These are phyloP conservation scores for Brachypteracias leptosomus DNA, from an alignment of 2,113 vertebrate genomes.

Conservation along the genomic window DNA sequence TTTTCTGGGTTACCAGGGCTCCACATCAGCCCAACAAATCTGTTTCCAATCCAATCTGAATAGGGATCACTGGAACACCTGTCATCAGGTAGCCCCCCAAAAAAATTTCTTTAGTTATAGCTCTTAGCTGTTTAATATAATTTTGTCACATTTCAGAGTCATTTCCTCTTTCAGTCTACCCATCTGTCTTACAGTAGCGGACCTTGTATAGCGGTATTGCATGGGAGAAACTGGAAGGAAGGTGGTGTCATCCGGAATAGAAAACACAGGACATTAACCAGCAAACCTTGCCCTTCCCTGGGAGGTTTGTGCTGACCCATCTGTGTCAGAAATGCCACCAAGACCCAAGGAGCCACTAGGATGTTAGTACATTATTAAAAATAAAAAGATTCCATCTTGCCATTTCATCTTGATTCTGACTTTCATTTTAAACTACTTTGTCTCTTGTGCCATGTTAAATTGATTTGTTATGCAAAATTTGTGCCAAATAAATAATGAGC, in stretches of 20 bases:
- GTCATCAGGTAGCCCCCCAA: neutral
- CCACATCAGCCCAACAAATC: neutral
- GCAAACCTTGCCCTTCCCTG: neutral
- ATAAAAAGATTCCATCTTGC: slow-evolving; percentile 46
- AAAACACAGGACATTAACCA: neutral
- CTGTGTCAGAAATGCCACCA: neutral
- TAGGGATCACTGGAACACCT: neutral
- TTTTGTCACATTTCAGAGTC: neutral
- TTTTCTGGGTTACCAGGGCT: neutral
- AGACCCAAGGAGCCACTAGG: neutral
- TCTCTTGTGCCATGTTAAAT: slow-evolving; percentile 68
- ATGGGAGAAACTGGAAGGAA: neutral
- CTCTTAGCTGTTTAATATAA: neutral
- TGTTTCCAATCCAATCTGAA: neutral
- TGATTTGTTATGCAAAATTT: slow-evolving; percentile 75
- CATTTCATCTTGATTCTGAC: slow-evolving; percentile 62
- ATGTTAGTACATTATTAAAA: neutral
- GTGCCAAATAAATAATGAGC: slow-evolving; percentile 76
- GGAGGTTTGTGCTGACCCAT: neutral
- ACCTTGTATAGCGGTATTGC: neutral
- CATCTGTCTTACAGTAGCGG: neutral
- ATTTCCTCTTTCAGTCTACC: neutral
- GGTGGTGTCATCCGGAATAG: neutral
- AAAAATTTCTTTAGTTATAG: neutral
- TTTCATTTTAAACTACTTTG: slow-evolving; percentile 64